A percentile compares a stretch with the other conserved stretches of the same genome.
Evolutionary conservation across 2,797 vertebrate species (phyloP).

Genomic region (Sebastiscus albofasciatus): DNA sequence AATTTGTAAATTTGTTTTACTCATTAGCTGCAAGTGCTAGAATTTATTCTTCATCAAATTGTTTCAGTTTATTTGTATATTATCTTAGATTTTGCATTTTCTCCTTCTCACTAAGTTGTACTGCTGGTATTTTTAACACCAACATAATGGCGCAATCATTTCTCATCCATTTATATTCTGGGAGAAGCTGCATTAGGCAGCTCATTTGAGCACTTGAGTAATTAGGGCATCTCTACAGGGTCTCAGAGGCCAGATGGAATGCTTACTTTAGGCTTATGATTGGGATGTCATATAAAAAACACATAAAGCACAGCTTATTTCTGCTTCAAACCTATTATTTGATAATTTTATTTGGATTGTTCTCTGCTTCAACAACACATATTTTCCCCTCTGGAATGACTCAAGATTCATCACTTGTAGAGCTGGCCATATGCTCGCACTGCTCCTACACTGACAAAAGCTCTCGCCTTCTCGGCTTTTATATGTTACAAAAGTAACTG

Average conservation of each 20-base stretch:
- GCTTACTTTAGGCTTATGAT: conserved; percentile 24
- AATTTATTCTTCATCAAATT: not conserved
- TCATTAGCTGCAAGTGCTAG: conserved; percentile 1
- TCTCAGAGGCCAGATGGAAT: conserved; percentile 55
- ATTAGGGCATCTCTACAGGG: conserved; percentile 43
- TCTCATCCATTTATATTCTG: conserved; percentile 45
- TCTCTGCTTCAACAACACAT: not conserved
- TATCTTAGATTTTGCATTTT: not conserved
- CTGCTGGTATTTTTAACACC: conserved; percentile 38
- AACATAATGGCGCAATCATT: conserved; percentile 37
- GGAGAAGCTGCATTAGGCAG: conserved; percentile 39
- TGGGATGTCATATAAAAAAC: conserved; percentile 27
- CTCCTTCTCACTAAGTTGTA: not conserved
- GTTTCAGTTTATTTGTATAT: not conserved
- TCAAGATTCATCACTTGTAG: not conserved
- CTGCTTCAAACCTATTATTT: not conserved
- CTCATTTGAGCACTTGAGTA: conserved; percentile 46
- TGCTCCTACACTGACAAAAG: not conserved
- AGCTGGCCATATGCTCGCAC: not conserved
- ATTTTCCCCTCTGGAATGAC: not conserved
- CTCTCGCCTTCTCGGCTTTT: not conserved
- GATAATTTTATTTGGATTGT: not conserved
- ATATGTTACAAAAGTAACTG: not conserved
- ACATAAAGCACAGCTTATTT: not conserved
- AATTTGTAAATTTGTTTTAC: conserved; percentile 9